Base-by-base conservation (phyloP, 2,888 invertebrate genomes). In the Apodemia hepburni region DNA sequence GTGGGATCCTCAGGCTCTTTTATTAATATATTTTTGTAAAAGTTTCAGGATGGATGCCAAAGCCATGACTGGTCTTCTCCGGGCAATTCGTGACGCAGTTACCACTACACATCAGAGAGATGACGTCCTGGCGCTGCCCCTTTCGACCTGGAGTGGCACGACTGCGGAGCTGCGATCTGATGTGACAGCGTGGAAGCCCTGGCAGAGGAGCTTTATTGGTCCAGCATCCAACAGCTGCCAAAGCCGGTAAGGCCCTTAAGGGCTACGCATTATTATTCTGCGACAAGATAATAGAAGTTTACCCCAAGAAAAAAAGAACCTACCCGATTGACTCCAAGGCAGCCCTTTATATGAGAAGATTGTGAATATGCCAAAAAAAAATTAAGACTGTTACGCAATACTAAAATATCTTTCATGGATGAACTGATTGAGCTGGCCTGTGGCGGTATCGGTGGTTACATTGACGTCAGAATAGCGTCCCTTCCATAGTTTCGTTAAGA, bases 361-460 rank as follows among this genome's bases (percentile, higher is more conserved):
- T 64, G 69, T 60, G 70, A 69, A 63, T 70, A 71, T 60, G 71
- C 70, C 1, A 66, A 70, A 47, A 2, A 72, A 63, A 70, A 72
- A 60, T 3, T 70, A n/a, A 62, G 69, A 33, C 59, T 72, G 9
- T 61, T 68, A n/a, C 60, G 61, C 6, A 64, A 47, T 29, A 66
- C 69, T 0, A 71, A 67, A 51, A 45, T 69, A 15, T 2, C 18
- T 47, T 69, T 69, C 58, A 65, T 2, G 22, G 22, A 22, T 22
- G 22, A 22, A 22, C 22, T 22, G 22, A 22, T 22, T 22, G 22
- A 22, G 22, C 22, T 70, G 27, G 49, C 70, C 27, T 68, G 70
- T 63, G 70, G 72, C 3, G 47, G 66, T 33, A 64, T 73, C n/a
- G n/a, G n/a, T 33, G 29, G 11, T 9, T 72, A 75, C 33, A 54